These are phyloP conservation scores for Yasuhikotakia modesta DNA, from an alignment of 2,797 vertebrate species.

Conservation along the genomic window DNA sequence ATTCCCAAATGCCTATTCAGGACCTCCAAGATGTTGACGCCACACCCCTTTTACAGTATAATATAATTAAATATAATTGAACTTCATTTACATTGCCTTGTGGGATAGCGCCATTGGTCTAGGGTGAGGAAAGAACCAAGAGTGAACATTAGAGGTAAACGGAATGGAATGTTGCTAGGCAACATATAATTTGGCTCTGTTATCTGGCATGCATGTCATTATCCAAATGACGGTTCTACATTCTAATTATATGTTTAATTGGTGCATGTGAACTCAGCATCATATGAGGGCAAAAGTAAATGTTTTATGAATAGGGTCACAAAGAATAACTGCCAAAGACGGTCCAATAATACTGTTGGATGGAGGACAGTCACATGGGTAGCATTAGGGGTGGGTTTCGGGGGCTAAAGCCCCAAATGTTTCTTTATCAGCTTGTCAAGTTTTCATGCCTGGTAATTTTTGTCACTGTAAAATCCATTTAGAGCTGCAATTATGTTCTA, in stretches of 20 bases:
- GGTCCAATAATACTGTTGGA: conserved; percentile 1
- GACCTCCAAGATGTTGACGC: not conserved
- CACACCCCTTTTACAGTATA: conserved; percentile 29
- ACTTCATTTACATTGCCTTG: conserved; percentile 44
- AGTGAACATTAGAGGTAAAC: conserved; percentile 46
- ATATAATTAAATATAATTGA: conserved; percentile 32
- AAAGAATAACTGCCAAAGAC: conserved; percentile 2
- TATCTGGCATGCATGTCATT: conserved; percentile 53
- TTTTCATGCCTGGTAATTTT: too few species aligned
- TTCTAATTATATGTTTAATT: conserved; percentile 57
- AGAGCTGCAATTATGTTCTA: too few species aligned
- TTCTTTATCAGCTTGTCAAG: too few species aligned
- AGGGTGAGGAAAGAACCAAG: conserved; percentile 13
- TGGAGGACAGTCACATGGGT: not conserved
- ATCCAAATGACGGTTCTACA: conserved; percentile 35
- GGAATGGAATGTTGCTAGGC: conserved; percentile 51
- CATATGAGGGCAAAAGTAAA: conserved; percentile 45
- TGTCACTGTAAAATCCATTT: too few species aligned
- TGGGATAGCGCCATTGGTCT: conserved; percentile 15
- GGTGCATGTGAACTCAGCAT: conserved; percentile 44
- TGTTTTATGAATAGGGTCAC: conserved; percentile 50
- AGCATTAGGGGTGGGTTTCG: not conserved
- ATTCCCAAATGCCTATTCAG: conserved; percentile 33
- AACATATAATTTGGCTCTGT: conserved; percentile 51
- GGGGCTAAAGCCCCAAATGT: too few species aligned